Base-by-base conservation (phyloP, 2,113 vertebrate species). In the Fulmarus glacialis region DNA sequence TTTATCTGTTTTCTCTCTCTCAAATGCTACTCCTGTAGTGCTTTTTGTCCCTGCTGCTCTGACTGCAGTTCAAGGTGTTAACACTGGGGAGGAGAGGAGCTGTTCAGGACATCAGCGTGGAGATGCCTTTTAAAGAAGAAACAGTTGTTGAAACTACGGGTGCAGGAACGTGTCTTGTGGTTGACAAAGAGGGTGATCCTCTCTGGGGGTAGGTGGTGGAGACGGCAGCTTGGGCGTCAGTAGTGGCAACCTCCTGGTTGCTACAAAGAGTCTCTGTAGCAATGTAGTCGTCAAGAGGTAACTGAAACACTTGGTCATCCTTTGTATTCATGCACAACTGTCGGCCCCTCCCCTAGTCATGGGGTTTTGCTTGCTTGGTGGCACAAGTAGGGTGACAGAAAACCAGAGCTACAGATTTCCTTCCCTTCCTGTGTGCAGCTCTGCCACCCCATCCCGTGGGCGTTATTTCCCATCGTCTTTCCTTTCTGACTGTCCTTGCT, bases 391-490 rank as follows among this genome's bases (percentile, higher is more conserved):
- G 9, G 23, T 52, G 56, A 80, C 30, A 20, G 43, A 93, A 92
- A 56, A 73, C 6, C 7, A 11, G 34, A 80, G 8, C 22, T 71
- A 43, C 23, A 52, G 45, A 13, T 60, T 75, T 75, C 17, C 43
- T 68, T 72, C 30, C 26, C 18, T 71, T 79, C 34, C 34, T 19
- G 8, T 14, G 16, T 75, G 29, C 27, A 20, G 2, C 34, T 64
- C 27, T 70, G 34, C 24, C 14, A 23, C 15, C 21, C 27, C 11
- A 12, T 20, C 0, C 0, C 1, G 0, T 15, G 12, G 34, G 17
- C 50, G 34, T n/a, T 34, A n/a, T 50, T 78, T 84, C 40, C 29
- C 30, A 27, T 14, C 6, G 0, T 78, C 12, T 71, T 66, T 87
- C 38, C 12, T 79, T 30, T 53, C 56, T 68, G 62, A 45, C 11